Evolutionary conservation across 2,888 invertebrate species (phyloP).

Genomic region (Drosophila crucigera): DNA sequence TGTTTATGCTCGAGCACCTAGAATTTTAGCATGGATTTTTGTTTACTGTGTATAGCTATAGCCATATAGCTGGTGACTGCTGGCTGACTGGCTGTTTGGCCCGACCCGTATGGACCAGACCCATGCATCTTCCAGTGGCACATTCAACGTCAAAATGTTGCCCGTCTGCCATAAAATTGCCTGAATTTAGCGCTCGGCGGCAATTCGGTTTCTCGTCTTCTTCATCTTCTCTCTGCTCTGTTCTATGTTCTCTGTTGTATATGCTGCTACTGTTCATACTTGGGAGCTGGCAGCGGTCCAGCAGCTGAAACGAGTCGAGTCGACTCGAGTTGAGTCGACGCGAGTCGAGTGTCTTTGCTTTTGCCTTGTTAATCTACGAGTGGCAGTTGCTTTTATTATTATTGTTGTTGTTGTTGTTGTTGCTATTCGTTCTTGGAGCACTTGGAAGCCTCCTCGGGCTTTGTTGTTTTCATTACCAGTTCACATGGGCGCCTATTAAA

Average conservation of each 20-base stretch:
- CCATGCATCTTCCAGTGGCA: conserved; percentile 75
- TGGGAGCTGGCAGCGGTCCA: conserved; percentile 69
- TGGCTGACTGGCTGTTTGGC: conserved; percentile 23
- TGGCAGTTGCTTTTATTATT: conserved; percentile 43
- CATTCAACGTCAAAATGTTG: conserved; percentile 72
- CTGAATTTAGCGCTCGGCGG: conserved; percentile 78
- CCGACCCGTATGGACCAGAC: conserved; percentile 56
- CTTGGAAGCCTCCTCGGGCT: conserved; percentile 62
- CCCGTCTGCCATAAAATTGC: conserved; percentile 76
- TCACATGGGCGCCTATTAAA: conserved; percentile 78
- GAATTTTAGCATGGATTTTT: background rate
- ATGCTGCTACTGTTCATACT: conserved; percentile 38
- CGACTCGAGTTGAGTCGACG: background rate
- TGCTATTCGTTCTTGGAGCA: conserved; percentile 41
- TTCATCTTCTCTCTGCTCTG: background rate
- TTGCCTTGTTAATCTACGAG: conserved; percentile 76
- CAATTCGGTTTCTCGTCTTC: conserved; percentile 42
- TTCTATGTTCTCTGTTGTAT: background rate
- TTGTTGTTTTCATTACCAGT: conserved; percentile 77
- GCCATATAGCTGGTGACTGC: conserved; percentile 3
- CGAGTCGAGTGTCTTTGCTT: conserved; percentile 70
- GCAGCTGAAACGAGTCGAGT: conserved; percentile 31
- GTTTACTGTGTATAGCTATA: conserved; percentile 7
- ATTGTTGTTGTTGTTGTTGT: conserved; percentile 29
- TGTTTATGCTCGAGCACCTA: background rate